Base-by-base conservation (phyloP, 2,797 vertebrate genomes). In the Channallabes apus region DNA sequence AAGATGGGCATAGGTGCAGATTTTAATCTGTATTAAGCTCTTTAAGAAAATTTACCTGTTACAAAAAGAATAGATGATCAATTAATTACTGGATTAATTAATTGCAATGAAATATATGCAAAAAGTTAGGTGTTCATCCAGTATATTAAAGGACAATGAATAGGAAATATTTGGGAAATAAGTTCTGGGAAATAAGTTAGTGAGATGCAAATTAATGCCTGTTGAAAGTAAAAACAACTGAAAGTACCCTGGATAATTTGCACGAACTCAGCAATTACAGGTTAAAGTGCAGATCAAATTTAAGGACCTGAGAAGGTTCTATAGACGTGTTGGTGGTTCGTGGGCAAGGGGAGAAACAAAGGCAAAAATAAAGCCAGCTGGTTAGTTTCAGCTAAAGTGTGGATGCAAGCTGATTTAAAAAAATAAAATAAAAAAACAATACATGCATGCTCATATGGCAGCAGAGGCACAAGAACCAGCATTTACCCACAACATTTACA, bases 281-380 rank as follows among this genome's bases (percentile, higher is more conserved):
- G 75, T 85, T 91, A 92, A 92, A 91, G 91, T 92, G 91, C 91
- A 90, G 91, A 90, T 84, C 75, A 85, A 89, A 87, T 78, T 84
- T 87, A 72, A 88, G 82, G 82, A 90, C 87, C 89, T 89, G 88
- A 90, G 89, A 80, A 84, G 72, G 84, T 83, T 80, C 35, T 81
- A 82, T 20, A 80, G 82, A 84, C 51, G 51, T 68, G 83, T 22
- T 84, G 80, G 78, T 61, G 76, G 69, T 82, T 81, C 86, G 64
- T 67, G 12, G 75, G 58, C 73, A 84, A 68, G 38, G 64, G 62
- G 61, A 58, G 32, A 67, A 72, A 27, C 6, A 5, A 24, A 82
- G 69, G 54, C 67, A 64, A 22, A 86, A 87, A 82, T 84, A 76
- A 65, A 87, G 77, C 77, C 82, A 86, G 85, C 73, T 87, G 64